A percentile compares a stretch with the other conserved stretches of the same genome.
Conservation (phyloP, 2,888 invertebrate species). For the Neria commutata region DNA sequence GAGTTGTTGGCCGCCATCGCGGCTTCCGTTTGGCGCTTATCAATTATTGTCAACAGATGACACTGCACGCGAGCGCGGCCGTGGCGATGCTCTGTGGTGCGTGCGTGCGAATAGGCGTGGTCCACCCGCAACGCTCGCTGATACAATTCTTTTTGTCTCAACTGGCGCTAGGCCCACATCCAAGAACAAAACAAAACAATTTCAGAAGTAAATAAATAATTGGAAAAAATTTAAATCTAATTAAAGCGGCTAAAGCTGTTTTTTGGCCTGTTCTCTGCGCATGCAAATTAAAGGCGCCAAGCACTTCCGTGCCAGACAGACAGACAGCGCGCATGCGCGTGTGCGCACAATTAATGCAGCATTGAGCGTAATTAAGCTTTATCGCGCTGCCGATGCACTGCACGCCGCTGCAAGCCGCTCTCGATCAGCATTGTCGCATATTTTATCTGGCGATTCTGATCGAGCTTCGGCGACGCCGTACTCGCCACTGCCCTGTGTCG, state of each 20-base stretch:
- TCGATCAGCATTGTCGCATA: conserved; percentile 20
- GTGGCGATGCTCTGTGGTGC: background rate
- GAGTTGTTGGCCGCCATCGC: background rate
- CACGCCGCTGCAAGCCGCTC: background rate
- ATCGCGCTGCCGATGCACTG: background rate
- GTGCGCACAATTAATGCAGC: conserved; percentile 51
- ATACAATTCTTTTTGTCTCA: no score
- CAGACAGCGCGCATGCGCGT: conserved; percentile 39
- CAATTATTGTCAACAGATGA: background rate
- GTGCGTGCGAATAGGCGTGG: no score
- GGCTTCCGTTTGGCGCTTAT: background rate
- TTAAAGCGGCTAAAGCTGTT: no score
- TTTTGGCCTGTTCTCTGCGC: no score
- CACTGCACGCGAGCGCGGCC: no score
- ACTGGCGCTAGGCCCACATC: no score
- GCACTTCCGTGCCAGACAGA: no score
- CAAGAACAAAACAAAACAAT: no score
- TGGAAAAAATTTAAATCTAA: no score
- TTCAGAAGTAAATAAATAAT: no score
- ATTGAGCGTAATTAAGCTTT: conserved; percentile 54
- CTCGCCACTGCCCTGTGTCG: conserved; percentile 2
- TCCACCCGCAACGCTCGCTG: no score
- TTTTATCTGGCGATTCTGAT: conserved; percentile 49
- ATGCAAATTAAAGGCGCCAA: no score
- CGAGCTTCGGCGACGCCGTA: conserved; percentile 42